Base-by-base conservation (phyloP, 2,888 invertebrate genomes). In the Amblyjoppa fuscipennis region DNA sequence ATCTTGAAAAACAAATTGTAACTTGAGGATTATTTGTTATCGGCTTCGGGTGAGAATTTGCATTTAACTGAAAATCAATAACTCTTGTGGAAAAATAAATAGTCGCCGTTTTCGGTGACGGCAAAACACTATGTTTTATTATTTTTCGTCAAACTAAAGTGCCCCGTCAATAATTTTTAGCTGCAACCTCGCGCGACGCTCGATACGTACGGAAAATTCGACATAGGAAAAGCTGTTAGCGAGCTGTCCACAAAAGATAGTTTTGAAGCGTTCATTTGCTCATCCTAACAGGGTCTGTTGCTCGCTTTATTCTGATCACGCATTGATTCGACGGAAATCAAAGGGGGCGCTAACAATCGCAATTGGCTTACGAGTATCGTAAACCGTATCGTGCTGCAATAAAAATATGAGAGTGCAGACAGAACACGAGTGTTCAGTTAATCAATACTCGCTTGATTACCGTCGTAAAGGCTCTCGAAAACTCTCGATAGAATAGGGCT, bases 371-470 rank as follows among this genome's bases (percentile, higher is more conserved):
- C 53, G 53, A 20, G 20, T 20, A 56, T 56, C 53, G 45, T 49
- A 16, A 16, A 49, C 3, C 16, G 45, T 49, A 49, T 16, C 0
- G 11, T 16, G 45, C 20, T 7, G 53, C 53, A 56, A 56, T 56
- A 56, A 56, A 56, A 25, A 16, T 49, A 56, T 20, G 7, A 20
- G 53, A 20, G 53, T 7, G 20, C 2, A 56, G 53, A 56, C 20
- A 20, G 53, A 56, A 70, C 9, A 28, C 31, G 2, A 16, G 16
- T n/a, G 25, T 64, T 73, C 11, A 13, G n/a, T 20, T 59, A 45
- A 81, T 84, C 84, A 68, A 81, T 81, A 70, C 25, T 45, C 70
- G 70, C 56, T 71, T 73, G 73, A 81, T 78, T 64, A 61, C 53
- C n/a, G 13, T 16, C 28, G 16, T 16, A 64, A 64, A 34, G 16